These are phyloP conservation scores for Apodemia zela DNA, from an alignment of 2,888 invertebrate species.

Conservation along the genomic window DNA sequence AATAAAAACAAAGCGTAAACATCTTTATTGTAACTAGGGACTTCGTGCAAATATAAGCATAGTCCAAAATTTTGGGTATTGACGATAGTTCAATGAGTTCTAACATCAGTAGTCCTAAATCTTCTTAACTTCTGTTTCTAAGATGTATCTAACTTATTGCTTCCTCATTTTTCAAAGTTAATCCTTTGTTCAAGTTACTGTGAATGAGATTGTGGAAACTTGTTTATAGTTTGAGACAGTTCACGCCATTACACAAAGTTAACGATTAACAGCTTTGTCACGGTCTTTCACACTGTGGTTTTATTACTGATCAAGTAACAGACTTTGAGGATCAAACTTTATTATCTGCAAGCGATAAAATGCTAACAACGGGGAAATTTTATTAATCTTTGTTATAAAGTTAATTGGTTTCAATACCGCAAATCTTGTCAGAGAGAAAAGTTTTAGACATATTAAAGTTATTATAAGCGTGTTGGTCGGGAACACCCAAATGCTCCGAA, in stretches of 20 bases:
- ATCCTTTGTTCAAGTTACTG: constrained; percentile 8
- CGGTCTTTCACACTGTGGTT: constrained; percentile 16
- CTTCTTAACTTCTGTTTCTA: not conserved
- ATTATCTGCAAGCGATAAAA: constrained; percentile 16
- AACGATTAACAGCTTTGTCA: constrained; percentile 14
- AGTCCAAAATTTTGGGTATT: not conserved
- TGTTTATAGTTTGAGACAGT: constrained; percentile 17
- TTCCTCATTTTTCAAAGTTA: constrained; percentile 9
- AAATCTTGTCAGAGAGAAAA: not conserved
- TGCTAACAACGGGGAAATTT: not conserved
- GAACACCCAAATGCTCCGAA: too few relatives aligned
- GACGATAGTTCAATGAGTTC: not conserved
- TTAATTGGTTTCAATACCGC: not conserved
- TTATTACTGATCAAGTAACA: constrained; percentile 17
- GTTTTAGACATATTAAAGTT: too few relatives aligned
- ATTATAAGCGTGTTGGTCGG: too few relatives aligned
- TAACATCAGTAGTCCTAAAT: not conserved
- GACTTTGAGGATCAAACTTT: constrained; percentile 13
- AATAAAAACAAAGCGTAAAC: too few relatives aligned
- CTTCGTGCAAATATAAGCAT: too few relatives aligned
- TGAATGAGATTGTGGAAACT: constrained; percentile 13
- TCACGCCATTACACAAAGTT: constrained; percentile 4
- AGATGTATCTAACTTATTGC: constrained; percentile 4
- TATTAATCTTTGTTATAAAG: constrained; percentile 1
- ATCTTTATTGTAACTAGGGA: too few relatives aligned